Evolutionary conservation across 2,797 vertebrate species (phyloP).

Genomic region (Poecilia velifera): DNA sequence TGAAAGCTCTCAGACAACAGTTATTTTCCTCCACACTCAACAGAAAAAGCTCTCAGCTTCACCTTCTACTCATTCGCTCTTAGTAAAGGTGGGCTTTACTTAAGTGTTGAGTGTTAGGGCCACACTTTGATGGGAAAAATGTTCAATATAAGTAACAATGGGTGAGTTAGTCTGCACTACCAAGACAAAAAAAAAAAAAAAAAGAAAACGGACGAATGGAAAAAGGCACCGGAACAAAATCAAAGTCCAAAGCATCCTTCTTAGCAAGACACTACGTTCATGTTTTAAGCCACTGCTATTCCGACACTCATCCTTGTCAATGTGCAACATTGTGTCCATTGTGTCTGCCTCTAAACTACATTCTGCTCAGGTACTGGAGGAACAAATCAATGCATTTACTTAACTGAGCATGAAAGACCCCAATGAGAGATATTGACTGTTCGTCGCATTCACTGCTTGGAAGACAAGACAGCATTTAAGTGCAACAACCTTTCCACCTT

Average conservation of each 20-base stretch:
- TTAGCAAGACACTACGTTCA: slow-evolving; percentile 71
- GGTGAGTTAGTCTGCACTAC: slow-evolving; percentile 61
- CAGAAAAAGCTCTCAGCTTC: slow-evolving; percentile 71
- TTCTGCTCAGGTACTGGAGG: slow-evolving; percentile 80
- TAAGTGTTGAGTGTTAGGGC: slow-evolving; percentile 58
- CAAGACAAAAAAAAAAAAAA: slow-evolving; percentile 55
- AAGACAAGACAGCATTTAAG: slow-evolving; percentile 73
- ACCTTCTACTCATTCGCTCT: slow-evolving; percentile 73
- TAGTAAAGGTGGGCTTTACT: slow-evolving; percentile 68
- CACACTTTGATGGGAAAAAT: slow-evolving; percentile 53
- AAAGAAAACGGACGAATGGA: slow-evolving; percentile 15
- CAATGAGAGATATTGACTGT: slow-evolving; percentile 79
- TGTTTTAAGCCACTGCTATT: slow-evolving; percentile 80
- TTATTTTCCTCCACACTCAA: slow-evolving; percentile 72
- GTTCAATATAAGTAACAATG: slow-evolving; percentile 59
- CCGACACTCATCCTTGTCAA: slow-evolving; percentile 83
- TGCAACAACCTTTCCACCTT: slow-evolving; percentile 61
- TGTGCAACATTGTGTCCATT: slow-evolving; percentile 81
- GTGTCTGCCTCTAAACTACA: slow-evolving; percentile 80
- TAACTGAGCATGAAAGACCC: slow-evolving; percentile 87
- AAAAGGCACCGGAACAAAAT: slow-evolving; percentile 60
- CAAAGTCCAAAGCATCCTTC: slow-evolving; percentile 72
- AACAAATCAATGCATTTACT: slow-evolving; percentile 87
- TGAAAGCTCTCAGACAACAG: slow-evolving; percentile 69
- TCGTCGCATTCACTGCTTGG: slow-evolving; percentile 70